These are phyloP conservation scores for Hippoglossus hippoglossus DNA, from an alignment of 2,797 vertebrate species.

Conservation along the genomic window DNA sequence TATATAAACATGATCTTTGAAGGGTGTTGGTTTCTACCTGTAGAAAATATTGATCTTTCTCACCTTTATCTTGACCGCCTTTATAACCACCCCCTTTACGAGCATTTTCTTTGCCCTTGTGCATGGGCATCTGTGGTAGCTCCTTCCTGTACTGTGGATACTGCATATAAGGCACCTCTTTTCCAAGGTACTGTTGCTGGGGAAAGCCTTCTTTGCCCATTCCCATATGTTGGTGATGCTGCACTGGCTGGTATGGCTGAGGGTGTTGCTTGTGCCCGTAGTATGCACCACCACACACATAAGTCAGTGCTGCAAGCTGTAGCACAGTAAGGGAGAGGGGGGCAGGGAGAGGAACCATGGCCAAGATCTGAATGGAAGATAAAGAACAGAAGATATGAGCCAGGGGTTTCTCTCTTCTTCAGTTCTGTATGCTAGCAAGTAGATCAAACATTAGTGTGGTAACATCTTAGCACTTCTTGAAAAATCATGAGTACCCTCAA, in stretches of 20 bases:
- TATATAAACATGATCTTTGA: not conserved
- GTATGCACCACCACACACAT: slow-evolving; percentile 88
- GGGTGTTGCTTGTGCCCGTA: slow-evolving; percentile 94
- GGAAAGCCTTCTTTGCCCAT: slow-evolving; percentile 89
- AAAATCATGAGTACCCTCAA: slow-evolving; percentile 2
- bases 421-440: not conserved
- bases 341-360: slow-evolving; percentile 73
- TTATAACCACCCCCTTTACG: slow-evolving; percentile 83
- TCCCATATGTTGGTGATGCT: slow-evolving; percentile 92
- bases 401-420: slow-evolving; percentile 1
- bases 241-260: slow-evolving; percentile 91
- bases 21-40: not conserved
- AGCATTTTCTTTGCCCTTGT: slow-evolving; percentile 89
- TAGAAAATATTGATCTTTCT: slow-evolving; percentile 30
- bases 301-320: slow-evolving; percentile 82
- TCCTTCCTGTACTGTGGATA: slow-evolving; percentile 96
- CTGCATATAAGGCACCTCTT: slow-evolving; percentile 91
- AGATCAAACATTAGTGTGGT: not conserved
- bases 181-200: slow-evolving; percentile 88
- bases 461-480: not conserved
- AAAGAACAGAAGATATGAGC: slow-evolving; percentile 33
- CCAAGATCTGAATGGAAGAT: slow-evolving; percentile 77
- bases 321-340: slow-evolving; percentile 83
- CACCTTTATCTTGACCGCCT: slow-evolving; percentile 90
- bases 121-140: slow-evolving; percentile 89